Conservation (phyloP, 2,797 vertebrate genomes). For the Meriones psammophilus region DNA sequence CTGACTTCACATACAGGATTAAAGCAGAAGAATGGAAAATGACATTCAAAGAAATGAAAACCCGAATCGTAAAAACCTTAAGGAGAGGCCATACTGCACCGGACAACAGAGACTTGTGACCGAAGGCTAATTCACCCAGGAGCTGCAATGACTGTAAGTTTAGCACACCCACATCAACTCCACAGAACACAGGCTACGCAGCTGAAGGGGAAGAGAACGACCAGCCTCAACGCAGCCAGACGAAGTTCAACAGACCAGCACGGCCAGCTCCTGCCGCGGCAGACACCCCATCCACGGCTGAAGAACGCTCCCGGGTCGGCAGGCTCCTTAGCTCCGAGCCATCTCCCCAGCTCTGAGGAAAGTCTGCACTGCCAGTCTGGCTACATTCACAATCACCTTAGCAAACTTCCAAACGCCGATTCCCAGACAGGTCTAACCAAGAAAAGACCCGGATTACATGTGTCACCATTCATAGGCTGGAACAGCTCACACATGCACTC, state of each 20-base stretch:
- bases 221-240: background rate
- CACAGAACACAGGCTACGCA: background rate
- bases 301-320: too few species aligned
- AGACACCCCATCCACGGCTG: background rate
- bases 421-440: background rate
- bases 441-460: background rate
- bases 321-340: background rate
- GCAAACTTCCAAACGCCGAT: too few species aligned
- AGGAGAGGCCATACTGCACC: background rate
- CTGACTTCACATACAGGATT: background rate
- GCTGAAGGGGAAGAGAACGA: too few species aligned
- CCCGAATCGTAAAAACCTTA: background rate
- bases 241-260: background rate
- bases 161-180: background rate
- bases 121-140: background rate
- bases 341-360: too few species aligned
- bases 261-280: background rate
- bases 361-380: background rate
- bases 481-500: background rate
- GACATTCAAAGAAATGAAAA: background rate
- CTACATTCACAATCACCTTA: background rate
- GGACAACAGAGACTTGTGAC: background rate
- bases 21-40: background rate
- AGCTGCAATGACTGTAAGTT: background rate
- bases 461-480: background rate